Percentiles rank a stretch among this genome's conserved stretches.
Conservation (phyloP, 2,888 invertebrate species). For the Trachelus iudaicus region DNA sequence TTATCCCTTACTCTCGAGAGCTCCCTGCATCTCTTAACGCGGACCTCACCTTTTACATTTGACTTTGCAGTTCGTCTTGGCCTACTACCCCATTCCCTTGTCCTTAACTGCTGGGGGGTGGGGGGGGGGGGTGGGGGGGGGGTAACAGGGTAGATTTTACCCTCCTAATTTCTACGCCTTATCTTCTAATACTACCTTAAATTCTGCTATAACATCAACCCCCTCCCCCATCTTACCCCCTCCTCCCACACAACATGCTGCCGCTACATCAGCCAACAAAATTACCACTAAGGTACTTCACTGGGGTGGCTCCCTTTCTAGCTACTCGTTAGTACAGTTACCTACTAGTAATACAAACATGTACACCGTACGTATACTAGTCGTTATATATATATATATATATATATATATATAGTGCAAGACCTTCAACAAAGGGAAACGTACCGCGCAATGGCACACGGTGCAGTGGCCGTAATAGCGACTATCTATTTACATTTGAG, state of each 20-base stretch:
- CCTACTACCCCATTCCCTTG: neutral
- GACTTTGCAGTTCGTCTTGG: neutral
- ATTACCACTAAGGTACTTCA: neutral
- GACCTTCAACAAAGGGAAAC: neutral
- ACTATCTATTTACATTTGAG: neutral
- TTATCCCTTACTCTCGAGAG: slow-evolving; percentile 24
- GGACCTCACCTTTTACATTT: neutral
- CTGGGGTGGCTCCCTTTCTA: neutral
- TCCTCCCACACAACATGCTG: neutral
- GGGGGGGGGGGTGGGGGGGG: no score
- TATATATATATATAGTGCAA: neutral
- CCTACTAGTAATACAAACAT: neutral
- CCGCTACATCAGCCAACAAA: neutral
- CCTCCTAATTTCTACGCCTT: neutral
- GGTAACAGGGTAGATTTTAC: neutral
- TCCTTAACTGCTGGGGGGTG: neutral
- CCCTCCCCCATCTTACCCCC: no score
- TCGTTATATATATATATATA: neutral
- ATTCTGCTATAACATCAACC: neutral
- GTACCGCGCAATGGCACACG: neutral
- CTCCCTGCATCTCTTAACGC: neutral
- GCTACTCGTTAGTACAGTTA: neutral
- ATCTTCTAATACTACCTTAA: neutral
- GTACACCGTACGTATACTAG: neutral
- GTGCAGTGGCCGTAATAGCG: neutral